Base-by-base conservation (phyloP, 2,113 vertebrate genomes). In the Coptodon rendalli region DNA sequence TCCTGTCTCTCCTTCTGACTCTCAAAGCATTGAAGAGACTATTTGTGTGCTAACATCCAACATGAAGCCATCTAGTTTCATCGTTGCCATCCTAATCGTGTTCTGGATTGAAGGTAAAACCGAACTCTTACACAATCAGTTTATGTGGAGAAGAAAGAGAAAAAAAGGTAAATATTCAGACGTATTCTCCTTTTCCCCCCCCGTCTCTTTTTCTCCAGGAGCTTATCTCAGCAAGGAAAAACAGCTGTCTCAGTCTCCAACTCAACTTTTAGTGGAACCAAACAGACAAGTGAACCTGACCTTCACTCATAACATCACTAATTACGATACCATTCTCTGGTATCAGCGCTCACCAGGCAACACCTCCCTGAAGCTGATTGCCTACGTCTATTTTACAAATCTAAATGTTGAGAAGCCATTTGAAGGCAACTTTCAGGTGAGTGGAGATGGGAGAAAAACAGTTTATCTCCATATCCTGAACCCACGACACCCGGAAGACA, bases 301-400 rank as follows among this genome's bases (percentile, higher is more conserved):
- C 19, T 85, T 93, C 2, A 57, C 6, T 8, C 91, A 94, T 48
- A 1, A 38, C 2, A 89, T 93, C 81, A 1, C 1, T 4, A 89
- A 2, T 27, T 92, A 93, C 4, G 71, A 95, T 85, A 86, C 85
- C 1, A 80, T 95, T 3, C 91, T 95, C 22, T 95, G 94, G 95
- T 95, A 92, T 24, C 93, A 90, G 68, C 89, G 92, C 45, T 81
- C 89, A 9, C 8, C 38, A 19, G 87, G 79, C 85, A 14, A 89
- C 81, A 71, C 43, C 6, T 11, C 86, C 3, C 83, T 94, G 6
- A 87, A 87, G 59, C 83, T 94, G 1, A 45, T 95, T 3, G 93
- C 81, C 5, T 90, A 86, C n/a, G 5, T 93, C 6, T 27, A 2
- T 73, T 91, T 31, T 56, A 43, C 24, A 22, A 14, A 0, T 5